A percentile compares a stretch with the other conserved stretches of the same genome.
These are phyloP conservation scores for Coracias cyanogaster DNA, from an alignment of 2,797 vertebrate species.

Conservation along the genomic window DNA sequence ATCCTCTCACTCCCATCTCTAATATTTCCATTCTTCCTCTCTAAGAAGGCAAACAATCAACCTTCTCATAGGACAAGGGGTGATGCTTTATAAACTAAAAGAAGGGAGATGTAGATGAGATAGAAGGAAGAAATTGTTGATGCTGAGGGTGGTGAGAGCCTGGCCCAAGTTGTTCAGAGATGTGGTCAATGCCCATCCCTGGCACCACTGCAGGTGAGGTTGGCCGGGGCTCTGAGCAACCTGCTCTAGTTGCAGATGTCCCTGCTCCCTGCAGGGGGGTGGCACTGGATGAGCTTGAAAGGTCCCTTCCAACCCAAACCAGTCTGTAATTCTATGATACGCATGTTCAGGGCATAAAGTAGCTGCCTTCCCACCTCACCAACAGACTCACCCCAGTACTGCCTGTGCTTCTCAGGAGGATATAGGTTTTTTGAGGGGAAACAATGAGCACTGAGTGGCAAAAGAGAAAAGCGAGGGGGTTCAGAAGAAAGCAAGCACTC, in stretches of 20 bases:
- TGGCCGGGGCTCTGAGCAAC: not conserved
- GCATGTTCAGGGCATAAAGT: not conserved
- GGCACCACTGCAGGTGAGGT: not conserved
- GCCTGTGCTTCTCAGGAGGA: not conserved
- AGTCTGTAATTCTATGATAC: not conserved
- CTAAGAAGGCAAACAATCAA: not conserved
- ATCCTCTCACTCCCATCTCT: not conserved
- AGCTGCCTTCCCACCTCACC: not conserved
- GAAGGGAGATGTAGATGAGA: not conserved
- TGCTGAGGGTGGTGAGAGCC: not conserved
- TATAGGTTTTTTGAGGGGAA: not conserved
- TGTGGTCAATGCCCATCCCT: not conserved
- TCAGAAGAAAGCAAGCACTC: constrained; percentile 27
- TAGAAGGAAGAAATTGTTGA: not conserved
- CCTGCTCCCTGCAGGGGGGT: not conserved
- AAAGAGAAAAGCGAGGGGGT: not conserved
- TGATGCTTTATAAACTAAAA: not conserved
- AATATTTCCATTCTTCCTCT: not conserved
- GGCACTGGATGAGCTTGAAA: not conserved
- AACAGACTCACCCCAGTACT: accelerated
- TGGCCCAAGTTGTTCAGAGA: not conserved
- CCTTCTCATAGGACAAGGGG: not conserved
- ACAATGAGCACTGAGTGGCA: not conserved
- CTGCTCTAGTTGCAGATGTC: not conserved
- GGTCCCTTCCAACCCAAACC: not conserved